Percentiles rank a stretch among this genome's conserved stretches.
phyloP scores from a whole-genome alignment of 2,888 invertebrate genomes.

The Ectropis crepuscularia region DNA sequence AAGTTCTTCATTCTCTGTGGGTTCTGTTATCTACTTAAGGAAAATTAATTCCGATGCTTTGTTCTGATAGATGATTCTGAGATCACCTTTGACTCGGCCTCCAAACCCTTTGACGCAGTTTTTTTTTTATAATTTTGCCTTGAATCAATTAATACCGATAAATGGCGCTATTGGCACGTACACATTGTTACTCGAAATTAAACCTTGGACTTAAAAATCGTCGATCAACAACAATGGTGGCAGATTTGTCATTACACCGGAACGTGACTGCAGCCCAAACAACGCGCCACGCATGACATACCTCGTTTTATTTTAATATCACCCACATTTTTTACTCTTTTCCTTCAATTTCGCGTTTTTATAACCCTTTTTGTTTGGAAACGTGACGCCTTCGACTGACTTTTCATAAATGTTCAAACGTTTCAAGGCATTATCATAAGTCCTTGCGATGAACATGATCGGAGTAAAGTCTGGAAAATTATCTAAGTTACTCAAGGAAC shows the following conservation, averaged over 20 bases:
- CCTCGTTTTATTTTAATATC: slow-evolving; percentile 74
- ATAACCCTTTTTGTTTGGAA: slow-evolving; percentile 58
- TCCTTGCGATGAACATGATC: slow-evolving; percentile 57
- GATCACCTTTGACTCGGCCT: too few relatives aligned
- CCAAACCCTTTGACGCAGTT: too few relatives aligned
- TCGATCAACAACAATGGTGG: slow-evolving; percentile 70
- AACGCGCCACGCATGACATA: slow-evolving; percentile 55
- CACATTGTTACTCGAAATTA: slow-evolving; percentile 70
- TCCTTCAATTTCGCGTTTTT: slow-evolving; percentile 63
- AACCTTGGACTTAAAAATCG: slow-evolving; percentile 70
- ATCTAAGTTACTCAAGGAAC: slow-evolving; percentile 52
- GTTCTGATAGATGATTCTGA: too few relatives aligned
- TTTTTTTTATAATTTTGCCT: slow-evolving; percentile 44
- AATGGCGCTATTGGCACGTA: slow-evolving; percentile 77
- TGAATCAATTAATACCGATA: slow-evolving; percentile 70
- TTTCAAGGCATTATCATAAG: slow-evolving; percentile 54
- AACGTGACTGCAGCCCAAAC: slow-evolving; percentile 78
- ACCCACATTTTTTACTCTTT: slow-evolving; percentile 73
- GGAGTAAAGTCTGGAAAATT: slow-evolving; percentile 46
- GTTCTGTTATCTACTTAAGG: too few relatives aligned
- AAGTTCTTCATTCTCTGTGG: too few relatives aligned
- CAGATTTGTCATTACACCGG: slow-evolving; percentile 76
- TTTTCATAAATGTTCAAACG: slow-evolving; percentile 57
- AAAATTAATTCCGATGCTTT: too few relatives aligned
- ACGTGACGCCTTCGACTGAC: slow-evolving; percentile 67